Base-by-base conservation (phyloP, 2,797 vertebrate species). In the Brachyrhaphis roseni region DNA sequence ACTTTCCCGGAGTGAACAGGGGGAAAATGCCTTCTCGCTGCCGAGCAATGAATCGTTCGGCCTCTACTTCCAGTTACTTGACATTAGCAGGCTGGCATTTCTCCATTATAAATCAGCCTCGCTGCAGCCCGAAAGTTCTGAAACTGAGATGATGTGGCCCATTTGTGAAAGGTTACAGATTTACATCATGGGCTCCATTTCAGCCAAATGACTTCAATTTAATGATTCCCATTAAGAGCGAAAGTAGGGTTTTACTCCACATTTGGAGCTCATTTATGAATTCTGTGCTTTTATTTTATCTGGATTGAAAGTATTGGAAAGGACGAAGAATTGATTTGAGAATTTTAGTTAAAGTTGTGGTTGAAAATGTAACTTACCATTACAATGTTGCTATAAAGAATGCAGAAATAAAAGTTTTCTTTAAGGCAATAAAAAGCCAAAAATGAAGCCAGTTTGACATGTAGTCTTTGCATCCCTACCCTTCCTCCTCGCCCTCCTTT, bases 401-500 rank as follows among this genome's bases (percentile, higher is more conserved):
- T 13, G 11, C 34, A 79, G 72, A 64, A 71, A 71, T n/a, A 47
- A 68, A 70, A 78, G 77, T 84, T 57, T 83, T 70, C 76, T 80
- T 7, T 0, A 80, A 78, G 72, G 84, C 80, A 72, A 39, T 12
- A 75, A 26, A 76, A 82, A 85, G 82, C 76, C 55, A 73, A 71
- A 87, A 87, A 86, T 36, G 91, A 95, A 95, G 94, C 95, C 95
- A 93, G 93, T 95, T 94, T 96, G 95, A 96, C 94, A 96, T 96
- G 95, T 95, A 95, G 94, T 96, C 95, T 96, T 95, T 96, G 94
- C 95, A 95, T 94, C 88, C 92, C 90, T 74, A 34, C 78, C 82
- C 81, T 72, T 82, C 78, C 74, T 82, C 76, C 70, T 74, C 75
- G 28, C 36, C 26, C 43, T 78, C 82, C 82, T 77, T 84, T 79